phyloP scores from a whole-genome alignment of 2,888 invertebrate species.

The Drosophila fungiperda region DNA sequence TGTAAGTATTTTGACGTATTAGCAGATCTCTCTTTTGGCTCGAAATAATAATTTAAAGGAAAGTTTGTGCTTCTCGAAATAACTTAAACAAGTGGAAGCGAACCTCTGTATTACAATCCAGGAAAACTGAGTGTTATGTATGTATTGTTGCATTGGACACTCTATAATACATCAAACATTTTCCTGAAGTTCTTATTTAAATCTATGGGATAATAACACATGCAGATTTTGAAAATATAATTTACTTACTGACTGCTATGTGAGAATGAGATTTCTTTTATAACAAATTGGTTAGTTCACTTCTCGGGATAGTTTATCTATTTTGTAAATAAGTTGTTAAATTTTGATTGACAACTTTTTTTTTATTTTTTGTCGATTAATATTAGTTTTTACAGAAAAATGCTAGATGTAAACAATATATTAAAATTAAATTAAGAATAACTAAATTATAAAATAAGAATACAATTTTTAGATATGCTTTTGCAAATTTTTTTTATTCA shows the following conservation, averaged over 20 bases:
- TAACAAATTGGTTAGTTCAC: background rate
- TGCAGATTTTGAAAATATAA: background rate
- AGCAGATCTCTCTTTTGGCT: background rate
- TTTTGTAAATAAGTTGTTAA: background rate
- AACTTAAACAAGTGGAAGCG: background rate
- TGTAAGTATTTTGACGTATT: constrained; percentile 23
- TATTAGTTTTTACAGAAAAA: background rate
- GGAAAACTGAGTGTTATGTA: background rate
- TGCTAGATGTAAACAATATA: background rate
- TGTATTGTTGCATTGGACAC: background rate
- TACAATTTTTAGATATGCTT: background rate
- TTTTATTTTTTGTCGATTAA: background rate
- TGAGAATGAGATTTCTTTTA: background rate
- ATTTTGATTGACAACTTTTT: background rate
- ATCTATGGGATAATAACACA: background rate
- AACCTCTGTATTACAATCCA: background rate
- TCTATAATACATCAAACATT: background rate
- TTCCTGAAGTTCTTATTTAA: background rate
- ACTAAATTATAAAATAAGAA: background rate
- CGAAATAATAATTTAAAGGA: background rate
- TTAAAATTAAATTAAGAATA: background rate
- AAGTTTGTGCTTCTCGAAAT: background rate
- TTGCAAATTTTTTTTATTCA: rapidly evolving
- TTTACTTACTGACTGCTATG: background rate
- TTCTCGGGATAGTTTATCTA: background rate